Conservation (phyloP, 2,797 vertebrate species). For the Tragopan temminckii region DNA sequence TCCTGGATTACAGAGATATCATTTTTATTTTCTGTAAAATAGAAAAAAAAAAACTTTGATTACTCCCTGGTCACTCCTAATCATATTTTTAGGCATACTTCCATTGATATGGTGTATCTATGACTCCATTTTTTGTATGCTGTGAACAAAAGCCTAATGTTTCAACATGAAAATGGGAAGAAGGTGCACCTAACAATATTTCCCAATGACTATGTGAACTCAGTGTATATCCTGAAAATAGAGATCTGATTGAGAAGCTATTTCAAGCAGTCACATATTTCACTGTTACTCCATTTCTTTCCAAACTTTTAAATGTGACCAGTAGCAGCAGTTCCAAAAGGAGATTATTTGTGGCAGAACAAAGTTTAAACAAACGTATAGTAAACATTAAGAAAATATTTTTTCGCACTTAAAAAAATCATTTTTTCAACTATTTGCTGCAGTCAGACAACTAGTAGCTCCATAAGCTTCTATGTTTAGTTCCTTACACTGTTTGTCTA, state of each 20-base stretch:
- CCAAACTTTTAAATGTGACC: not conserved
- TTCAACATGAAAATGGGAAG: not conserved
- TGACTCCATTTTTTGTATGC: not conserved
- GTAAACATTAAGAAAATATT: not conserved
- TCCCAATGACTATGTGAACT: not conserved
- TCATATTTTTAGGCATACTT: not conserved
- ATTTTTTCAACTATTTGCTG: not conserved
- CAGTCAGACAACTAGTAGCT: not conserved
- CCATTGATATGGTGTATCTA: not conserved
- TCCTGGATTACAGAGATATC: not conserved
- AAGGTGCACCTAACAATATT: not conserved
- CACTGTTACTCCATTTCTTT: not conserved
- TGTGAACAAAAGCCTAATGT: not conserved
- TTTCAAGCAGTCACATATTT: not conserved
- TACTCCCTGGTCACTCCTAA: not conserved
- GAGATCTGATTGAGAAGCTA: not conserved
- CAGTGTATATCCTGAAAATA: not conserved
- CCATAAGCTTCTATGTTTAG: not conserved
- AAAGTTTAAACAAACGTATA: not conserved
- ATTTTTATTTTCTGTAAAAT: not conserved
- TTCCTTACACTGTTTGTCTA: not conserved
- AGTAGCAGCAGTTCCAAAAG: not conserved
- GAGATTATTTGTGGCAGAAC: not conserved
- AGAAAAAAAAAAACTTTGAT: not conserved
- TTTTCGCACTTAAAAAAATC: not conserved